Evolutionary conservation across 1,140 invertebrate genomes (phyloP).

Genomic region (Zelostemma sp.): DNA sequence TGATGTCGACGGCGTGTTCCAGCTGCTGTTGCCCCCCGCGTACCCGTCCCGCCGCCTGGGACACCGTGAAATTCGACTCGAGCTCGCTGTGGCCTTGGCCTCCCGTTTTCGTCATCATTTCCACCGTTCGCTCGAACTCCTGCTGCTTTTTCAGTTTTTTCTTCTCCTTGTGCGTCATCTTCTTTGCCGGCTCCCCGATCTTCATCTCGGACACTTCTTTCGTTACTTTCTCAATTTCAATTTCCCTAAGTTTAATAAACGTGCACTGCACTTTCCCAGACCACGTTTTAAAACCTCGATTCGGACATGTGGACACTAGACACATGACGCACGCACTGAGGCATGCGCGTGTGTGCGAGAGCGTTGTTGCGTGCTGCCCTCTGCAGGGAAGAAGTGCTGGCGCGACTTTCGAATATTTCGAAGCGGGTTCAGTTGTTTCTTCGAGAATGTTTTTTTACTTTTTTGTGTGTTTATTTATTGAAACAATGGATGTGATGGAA

Average conservation of each 20-base stretch:
- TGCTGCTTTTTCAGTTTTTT: conserved; percentile 94
- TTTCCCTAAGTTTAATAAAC: too few species aligned
- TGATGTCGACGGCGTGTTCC: conserved; percentile 97
- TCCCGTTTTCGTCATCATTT: conserved; percentile 88
- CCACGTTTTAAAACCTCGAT: too few species aligned
- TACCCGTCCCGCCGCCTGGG: conserved; percentile 74
- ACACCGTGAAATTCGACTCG: conserved; percentile 96
- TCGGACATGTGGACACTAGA: too few species aligned
- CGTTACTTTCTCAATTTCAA: conserved; percentile 59
- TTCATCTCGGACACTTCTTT: conserved; percentile 56
- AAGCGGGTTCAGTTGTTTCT: too few species aligned
- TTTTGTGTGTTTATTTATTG: too few species aligned
- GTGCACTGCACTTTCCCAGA: too few species aligned
- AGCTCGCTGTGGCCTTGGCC: conserved; percentile 89
- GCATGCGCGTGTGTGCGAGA: too few species aligned
- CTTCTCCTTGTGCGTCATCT: conserved; percentile 93
- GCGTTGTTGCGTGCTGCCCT: too few species aligned
- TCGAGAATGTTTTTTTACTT: too few species aligned
- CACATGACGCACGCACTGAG: too few species aligned
- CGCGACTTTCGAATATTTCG: too few species aligned
- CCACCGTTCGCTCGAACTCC: conserved; percentile 93
- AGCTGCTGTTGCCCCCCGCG: conserved; percentile 81
- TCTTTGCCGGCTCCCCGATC: conserved; percentile 57
- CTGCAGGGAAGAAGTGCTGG: too few species aligned
- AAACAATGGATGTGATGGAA: neutral